Conservation (phyloP, 2,888 invertebrate genomes). For the Caenorhabditis macrosperma region DNA sequence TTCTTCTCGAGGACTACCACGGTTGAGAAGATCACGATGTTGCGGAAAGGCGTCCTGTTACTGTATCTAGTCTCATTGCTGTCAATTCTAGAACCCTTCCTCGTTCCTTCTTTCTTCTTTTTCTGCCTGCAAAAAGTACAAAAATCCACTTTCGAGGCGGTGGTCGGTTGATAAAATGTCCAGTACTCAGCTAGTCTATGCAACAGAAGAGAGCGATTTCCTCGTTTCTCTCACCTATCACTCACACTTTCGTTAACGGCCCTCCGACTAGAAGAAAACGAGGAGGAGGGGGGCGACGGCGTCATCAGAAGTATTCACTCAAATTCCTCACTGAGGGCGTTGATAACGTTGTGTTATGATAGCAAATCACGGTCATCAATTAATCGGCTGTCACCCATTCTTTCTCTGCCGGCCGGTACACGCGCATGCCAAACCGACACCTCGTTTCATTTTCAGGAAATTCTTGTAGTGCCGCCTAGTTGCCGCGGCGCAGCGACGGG, state of each 20-base stretch:
- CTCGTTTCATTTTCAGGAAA: conserved; percentile 49
- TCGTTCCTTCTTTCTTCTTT: neutral
- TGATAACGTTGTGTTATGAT: conserved; percentile 51
- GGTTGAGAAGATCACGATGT: conserved; percentile 35
- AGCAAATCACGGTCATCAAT: conserved; percentile 49
- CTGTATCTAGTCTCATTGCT: neutral
- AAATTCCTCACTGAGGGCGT: conserved; percentile 17
- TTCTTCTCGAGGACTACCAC: conserved; percentile 18
- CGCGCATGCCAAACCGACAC: conserved; percentile 35
- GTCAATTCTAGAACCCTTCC: neutral
- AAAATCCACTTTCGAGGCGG: neutral
- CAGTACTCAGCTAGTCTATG: neutral
- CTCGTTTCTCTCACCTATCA: conserved; percentile 30
- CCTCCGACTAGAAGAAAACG: neutral
- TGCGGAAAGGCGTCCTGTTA: neutral
- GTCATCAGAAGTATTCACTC: conserved; percentile 32
- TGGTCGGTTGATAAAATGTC: neutral
- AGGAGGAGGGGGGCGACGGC: neutral
- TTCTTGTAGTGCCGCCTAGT: conserved; percentile 30
- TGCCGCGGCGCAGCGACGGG: neutral
- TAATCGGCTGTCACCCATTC: conserved; percentile 25
- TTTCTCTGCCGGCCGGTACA: conserved; percentile 21
- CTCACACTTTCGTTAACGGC: conserved; percentile 31
- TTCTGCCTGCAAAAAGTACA: neutral
- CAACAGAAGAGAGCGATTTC: conserved; percentile 3